phyloP scores from a whole-genome alignment of 2,888 invertebrate species.

The Mesorhabditis spiculigera region DNA sequence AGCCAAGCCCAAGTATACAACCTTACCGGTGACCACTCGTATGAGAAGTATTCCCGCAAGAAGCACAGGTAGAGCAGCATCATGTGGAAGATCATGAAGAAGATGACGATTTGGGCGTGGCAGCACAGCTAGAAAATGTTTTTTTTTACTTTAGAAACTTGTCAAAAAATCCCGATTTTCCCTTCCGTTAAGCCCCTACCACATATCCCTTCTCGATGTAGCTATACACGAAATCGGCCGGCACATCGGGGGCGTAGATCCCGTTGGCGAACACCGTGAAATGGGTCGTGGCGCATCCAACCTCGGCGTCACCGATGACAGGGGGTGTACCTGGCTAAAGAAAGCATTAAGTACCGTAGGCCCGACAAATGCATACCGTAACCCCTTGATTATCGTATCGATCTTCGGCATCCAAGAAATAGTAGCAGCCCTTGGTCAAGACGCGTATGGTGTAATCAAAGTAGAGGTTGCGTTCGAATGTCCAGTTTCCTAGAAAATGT shows the following conservation, averaged over 20 bases:
- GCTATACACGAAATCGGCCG: conserved; percentile 28
- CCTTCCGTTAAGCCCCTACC: conserved; percentile 8
- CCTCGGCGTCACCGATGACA: conserved; percentile 19
- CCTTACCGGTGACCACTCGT: too few relatives aligned
- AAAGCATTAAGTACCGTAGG: neutral
- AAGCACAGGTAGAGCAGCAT: neutral
- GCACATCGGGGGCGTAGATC: conserved; percentile 30
- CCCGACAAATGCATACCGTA: conserved; percentile 7
- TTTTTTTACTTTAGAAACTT: neutral
- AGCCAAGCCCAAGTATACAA: too few relatives aligned
- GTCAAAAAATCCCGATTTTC: neutral
- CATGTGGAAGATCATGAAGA: neutral
- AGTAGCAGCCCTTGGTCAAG: conserved; percentile 41
- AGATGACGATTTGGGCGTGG: neutral
- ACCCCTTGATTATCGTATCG: conserved; percentile 31
- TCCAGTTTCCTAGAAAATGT: conserved; percentile 17
- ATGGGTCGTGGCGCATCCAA: conserved; percentile 27
- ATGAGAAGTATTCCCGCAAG: too few relatives aligned
- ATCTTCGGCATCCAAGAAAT: conserved; percentile 23
- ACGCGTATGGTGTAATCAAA: conserved; percentile 32
- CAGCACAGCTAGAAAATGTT: neutral
- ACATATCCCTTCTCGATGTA: conserved; percentile 26
- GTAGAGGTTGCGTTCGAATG: conserved; percentile 13
- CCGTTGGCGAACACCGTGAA: conserved; percentile 36
- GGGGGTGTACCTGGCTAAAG: neutral